phyloP scores from a whole-genome alignment of 2,113 vertebrate genomes.

The Atrichornis clamosus region DNA sequence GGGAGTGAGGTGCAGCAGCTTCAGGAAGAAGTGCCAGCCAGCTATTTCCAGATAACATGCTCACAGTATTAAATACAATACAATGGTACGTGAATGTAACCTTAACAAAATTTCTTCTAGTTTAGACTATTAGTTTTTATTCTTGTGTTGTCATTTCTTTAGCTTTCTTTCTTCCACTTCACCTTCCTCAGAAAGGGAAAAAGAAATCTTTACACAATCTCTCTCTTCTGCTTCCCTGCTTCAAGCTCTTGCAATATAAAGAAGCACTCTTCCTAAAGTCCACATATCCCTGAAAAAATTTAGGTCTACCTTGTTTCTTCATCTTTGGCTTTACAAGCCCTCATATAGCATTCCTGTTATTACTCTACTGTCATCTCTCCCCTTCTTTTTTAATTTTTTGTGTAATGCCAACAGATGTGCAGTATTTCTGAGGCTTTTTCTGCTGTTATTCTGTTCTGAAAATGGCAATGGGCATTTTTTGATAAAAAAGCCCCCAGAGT shows the following conservation, averaged over 20 bases:
- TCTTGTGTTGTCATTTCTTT: not conserved
- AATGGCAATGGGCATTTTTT: not conserved
- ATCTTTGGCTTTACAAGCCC: not conserved
- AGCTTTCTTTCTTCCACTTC: not conserved
- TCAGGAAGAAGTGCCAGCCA: not conserved
- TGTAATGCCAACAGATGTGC: not conserved
- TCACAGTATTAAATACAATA: not conserved
- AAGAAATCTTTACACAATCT: not conserved
- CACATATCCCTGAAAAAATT: not conserved
- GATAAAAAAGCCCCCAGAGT: not conserved
- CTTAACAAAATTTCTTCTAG: not conserved
- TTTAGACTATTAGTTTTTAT: not conserved
- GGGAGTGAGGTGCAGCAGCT: not conserved
- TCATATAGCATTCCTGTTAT: not conserved
- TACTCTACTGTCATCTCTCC: not conserved
- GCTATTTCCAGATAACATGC: not conserved
- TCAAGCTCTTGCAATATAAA: not conserved
- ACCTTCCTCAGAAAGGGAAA: not conserved
- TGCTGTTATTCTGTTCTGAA: not conserved
- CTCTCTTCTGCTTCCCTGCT: not conserved
- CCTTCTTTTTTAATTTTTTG: not conserved
- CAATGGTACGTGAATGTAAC: not conserved
- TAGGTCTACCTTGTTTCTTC: not conserved
- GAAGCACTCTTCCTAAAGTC: not conserved
- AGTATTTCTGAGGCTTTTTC: not conserved